Base-by-base conservation (phyloP, 2,888 invertebrate genomes). In the Tetrapedia diversipes region DNA sequence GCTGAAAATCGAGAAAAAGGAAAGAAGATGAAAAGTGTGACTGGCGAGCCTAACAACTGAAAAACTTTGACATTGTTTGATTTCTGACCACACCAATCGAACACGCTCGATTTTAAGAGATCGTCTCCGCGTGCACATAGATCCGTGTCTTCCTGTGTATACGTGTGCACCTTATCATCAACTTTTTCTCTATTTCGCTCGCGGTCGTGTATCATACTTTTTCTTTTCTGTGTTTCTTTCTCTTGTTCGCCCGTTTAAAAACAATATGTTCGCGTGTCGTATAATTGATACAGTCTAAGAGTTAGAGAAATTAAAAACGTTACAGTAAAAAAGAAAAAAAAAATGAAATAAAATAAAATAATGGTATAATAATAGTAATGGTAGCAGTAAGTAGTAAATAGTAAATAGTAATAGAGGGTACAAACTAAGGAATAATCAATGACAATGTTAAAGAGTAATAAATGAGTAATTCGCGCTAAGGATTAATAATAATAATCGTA, bases 401-500 rank as follows among this genome's bases (percentile, higher is more conserved):
- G 54, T 63, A 69, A 66, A 39, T 60, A 72, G 69, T 74, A 45
- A 3, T 61, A 54, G 54, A 66, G 39, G 63, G 32, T 73, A 75
- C 76, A 61, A 74, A 67, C 77, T 83, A 83, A 77, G 43, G 71
- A 67, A 76, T 82, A 84, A 68, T 41, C 59, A 77, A 77, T 69
- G 70, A 77, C 64, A 61, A 59, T 57, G 63, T 67, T 66, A 66
- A 76, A 53, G 57, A 72, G 64, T 74, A 78, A 64, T 61, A 68
- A 79, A 76, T 69, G 71, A 76, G 72, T 79, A 79, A 80, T 80
- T 79, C 86, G 79, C 57, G 73, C 61, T 82, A 82, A n/a, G 70
- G 78, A 79, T 77, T 80, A 78, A 74, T 82, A 47, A 49, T 70
- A 77, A 53, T 71, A 63, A 73, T 63, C 41, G 53, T 47, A 66